Conservation (phyloP, 1,140 invertebrate species). For the Drosophila kurseongensis region DNA sequence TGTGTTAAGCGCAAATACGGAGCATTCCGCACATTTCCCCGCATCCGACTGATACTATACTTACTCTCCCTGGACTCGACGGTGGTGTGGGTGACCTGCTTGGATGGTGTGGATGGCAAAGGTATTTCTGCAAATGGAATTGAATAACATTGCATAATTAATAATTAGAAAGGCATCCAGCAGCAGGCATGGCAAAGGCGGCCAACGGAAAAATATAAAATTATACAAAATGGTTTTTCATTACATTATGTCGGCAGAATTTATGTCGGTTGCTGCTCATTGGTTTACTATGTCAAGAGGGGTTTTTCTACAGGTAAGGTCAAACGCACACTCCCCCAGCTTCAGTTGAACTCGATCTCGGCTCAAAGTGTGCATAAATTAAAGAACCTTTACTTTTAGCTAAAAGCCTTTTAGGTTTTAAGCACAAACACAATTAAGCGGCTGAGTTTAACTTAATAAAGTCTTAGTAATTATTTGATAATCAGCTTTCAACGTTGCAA, state of each 20-base stretch:
- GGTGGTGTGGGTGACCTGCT: constrained; percentile 83
- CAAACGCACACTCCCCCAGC: constrained; percentile 14
- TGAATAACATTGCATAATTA: constrained; percentile 75
- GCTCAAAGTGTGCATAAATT: constrained; percentile 25
- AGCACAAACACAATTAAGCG: constrained; percentile 2
- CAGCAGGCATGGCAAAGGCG: background rate
- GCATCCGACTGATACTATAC: constrained; percentile 71
- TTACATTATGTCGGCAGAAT: constrained; percentile 45
- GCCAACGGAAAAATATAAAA: constrained; percentile 12
- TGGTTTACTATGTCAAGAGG: constrained; percentile 69
- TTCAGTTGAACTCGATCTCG: background rate
- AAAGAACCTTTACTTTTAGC: constrained; percentile 7
- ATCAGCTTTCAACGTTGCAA: background rate
- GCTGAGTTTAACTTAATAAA: background rate
- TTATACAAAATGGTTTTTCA: constrained; percentile 68
- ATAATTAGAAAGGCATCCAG: constrained; percentile 56
- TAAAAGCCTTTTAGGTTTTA: background rate
- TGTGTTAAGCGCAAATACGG: constrained; percentile 75
- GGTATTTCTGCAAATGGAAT: constrained; percentile 84
- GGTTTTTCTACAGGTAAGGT: constrained; percentile 38
- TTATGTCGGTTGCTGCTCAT: constrained; percentile 25
- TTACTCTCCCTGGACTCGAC: constrained; percentile 84
- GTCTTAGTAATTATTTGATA: constrained; percentile 9
- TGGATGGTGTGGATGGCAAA: constrained; percentile 84
- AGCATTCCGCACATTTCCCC: constrained; percentile 10